Base-by-base conservation (phyloP, 1,140 invertebrate genomes). In the Onthophagus taurus region DNA sequence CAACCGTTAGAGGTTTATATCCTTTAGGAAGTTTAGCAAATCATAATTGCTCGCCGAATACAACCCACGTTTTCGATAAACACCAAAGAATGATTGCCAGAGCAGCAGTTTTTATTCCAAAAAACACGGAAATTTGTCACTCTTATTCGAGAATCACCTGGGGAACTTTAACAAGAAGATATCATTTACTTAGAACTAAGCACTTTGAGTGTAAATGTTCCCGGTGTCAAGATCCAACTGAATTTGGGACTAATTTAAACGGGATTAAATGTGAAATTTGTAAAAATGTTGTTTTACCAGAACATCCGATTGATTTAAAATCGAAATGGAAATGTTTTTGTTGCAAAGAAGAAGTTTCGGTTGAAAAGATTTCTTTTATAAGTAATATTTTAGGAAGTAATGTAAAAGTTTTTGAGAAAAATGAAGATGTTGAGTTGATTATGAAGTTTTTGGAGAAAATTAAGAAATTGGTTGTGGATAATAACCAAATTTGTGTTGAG, bases 21-120 rank as follows among this genome's bases (percentile, higher is more conserved):
- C 81, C 83, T 3, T 61, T 84, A 16, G 75, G 79, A 1, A 75
- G 79, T n/a, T 63, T 88, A 23, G 72, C 85, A 58, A 87, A 88
- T 63, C 85, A 89, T 55, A 72, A 68, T 20, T 89, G 86, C 54
- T 65, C 72, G 4, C 80, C 85, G 2, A 89, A 89, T 57, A 82
- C 81, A 0, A 74, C 72, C 13, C 79, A 84, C 46, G 66, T 71
- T 24, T 83, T 78, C 47, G 74, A 78, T 48, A 53, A 63, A 3
- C 58, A 72, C 4, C 69, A 70, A 14, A 64, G 70, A 18, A 78
- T 88, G 63, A 66, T 72, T n/a, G 73, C 83, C 0, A 74, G 68
- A 51, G 77, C 83, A 4, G 69, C 74, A 0, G 67, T 72, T 34
- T 64, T 71, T 4, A 87, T 89, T 37, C 51, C 59, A n/a, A 61